Percentiles rank a stretch among this genome's conserved stretches.
phyloP scores from a whole-genome alignment of 2,113 vertebrate genomes.

The crab-eating macaque (Macaca fascicularis) region T2T-MFA8v1.1 NC_088376.1:131625501-131626000 shows the following conservation, averaged over 20 bases:
- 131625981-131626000: rapidly evolving
- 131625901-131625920: neutral
- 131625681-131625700: neutral
- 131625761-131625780: neutral
- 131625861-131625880: neutral
- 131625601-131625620: neutral
- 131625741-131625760: neutral
- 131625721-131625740: neutral
- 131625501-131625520: neutral
- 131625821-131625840: neutral
- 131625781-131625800: neutral
- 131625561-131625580: neutral
- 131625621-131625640: neutral
- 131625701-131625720: neutral
- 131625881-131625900: neutral
- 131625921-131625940: neutral
- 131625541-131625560: neutral
- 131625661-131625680: neutral
- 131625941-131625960: neutral
- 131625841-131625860: neutral
- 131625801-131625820: neutral
- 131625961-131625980: neutral
- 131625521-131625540: neutral
- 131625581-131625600: no score
- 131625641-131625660: neutral